These are phyloP conservation scores for Trichogramma evanescens DNA, from an alignment of 2,888 invertebrate species.

Conservation along the genomic window DNA sequence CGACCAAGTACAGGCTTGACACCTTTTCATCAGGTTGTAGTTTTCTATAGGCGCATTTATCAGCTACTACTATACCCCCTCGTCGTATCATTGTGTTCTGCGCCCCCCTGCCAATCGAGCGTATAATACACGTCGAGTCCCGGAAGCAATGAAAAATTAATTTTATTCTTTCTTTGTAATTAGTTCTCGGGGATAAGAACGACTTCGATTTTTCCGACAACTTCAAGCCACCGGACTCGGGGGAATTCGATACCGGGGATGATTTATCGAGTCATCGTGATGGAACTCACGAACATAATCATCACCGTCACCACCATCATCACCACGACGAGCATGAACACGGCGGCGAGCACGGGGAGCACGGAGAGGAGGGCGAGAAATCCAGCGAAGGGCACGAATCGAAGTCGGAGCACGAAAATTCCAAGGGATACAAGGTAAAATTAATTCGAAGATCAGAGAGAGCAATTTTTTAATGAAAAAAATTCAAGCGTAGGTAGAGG, in stretches of 20 bases:
- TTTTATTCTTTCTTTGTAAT: neutral
- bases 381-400: conserved; percentile 22
- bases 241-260: too few species aligned
- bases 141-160: neutral
- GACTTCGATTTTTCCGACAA: too few species aligned
- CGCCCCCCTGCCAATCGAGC: too few species aligned
- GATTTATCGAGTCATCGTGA: too few species aligned
- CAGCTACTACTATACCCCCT: too few species aligned
- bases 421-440: conserved; percentile 33
- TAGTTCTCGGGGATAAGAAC: too few species aligned
- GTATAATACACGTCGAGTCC: too few species aligned
- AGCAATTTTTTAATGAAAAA: neutral
- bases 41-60: neutral
- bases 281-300: neutral
- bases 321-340: neutral
- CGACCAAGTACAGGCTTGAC: conserved; percentile 22
- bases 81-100: too few species aligned
- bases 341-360: conserved; percentile 23
- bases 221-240: too few species aligned
- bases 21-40: conserved; percentile 21
- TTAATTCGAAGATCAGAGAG: neutral
- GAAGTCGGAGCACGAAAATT: conserved; percentile 25
- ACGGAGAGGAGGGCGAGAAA: conserved; percentile 22
- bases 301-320: neutral
- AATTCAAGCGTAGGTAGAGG: conserved; percentile 16